Base-by-base conservation (phyloP, 2,888 invertebrate species). In the Heliconius ismenius region DNA sequence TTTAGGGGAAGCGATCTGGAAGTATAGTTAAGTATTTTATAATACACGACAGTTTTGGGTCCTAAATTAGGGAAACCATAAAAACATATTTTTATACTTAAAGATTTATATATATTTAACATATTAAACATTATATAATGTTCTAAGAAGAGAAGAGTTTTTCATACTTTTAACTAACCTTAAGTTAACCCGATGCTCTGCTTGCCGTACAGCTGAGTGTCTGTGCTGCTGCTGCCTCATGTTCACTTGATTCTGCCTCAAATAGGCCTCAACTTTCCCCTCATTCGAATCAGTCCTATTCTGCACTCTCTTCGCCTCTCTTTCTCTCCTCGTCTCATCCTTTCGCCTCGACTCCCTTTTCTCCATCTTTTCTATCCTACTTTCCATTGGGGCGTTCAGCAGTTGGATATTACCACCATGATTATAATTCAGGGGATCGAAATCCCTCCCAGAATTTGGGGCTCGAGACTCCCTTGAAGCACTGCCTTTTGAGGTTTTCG, bases 391-490 rank as follows among this genome's bases (percentile, higher is more conserved):
- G 24, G 88, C 84, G 78, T 86, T 89, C 32, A 87, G 78, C 26
- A 88, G 75, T 75, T 88, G 87, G 62, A 94, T 94, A 70, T 94
- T 94, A 0, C 95, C 94, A 2, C 94, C 93, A 83, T 92, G 91
- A 91, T 97, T 85, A 92, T 96, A 84, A 94, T 97, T 83, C 93
- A 97, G 86, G 83, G 97, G 90, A 92, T 96, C 93, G 84, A 97
- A 87, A 91, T 97, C 85, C 79, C 96, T 95, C 0, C 86, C 81
- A 15, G 88, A 78, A 32, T 86, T 88, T 69, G 88, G 87, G 63
- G 85, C 79, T 75, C 85, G 82, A 75, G 80, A 10, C 58, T 85
- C 84, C 32, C 85, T 81, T 24, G 85, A 81, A 79, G 83, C 82
- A 76, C 83, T 79, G 49, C 82, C 83, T 85, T 91, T 85, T 62